Evolutionary conservation across 2,113 vertebrate genomes (phyloP).

Genomic region (Microtus pennsylvanicus): DNA sequence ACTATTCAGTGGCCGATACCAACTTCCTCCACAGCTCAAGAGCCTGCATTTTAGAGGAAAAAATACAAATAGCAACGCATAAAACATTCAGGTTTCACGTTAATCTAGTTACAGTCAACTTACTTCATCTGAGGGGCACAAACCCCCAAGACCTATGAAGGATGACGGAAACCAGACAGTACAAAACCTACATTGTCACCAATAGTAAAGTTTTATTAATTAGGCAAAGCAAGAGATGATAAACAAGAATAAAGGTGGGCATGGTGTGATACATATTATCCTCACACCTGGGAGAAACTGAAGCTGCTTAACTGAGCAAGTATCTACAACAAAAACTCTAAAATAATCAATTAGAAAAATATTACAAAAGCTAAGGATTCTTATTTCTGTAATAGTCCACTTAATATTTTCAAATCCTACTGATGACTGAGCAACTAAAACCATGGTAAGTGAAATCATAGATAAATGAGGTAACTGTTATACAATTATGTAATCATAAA

Average conservation of each 20-base stretch:
- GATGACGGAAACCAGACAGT: neutral
- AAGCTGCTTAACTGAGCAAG: neutral
- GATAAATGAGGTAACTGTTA: neutral
- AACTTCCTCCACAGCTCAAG: conserved; percentile 91
- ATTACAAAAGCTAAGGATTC: neutral
- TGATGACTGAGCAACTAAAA: neutral
- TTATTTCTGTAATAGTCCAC: neutral
- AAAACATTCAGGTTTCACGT: conserved; percentile 1
- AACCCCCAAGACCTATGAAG: neutral
- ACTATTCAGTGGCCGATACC: conserved; percentile 94
- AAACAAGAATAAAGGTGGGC: neutral
- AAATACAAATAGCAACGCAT: conserved; percentile 35
- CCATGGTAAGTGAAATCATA: neutral
- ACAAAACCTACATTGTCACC: neutral
- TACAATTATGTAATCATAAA: neutral
- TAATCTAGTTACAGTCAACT: neutral
- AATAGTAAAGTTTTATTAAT: neutral
- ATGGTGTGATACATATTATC: neutral
- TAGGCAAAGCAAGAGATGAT: neutral
- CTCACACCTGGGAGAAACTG: neutral
- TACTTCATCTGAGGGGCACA: neutral
- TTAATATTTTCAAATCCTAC: neutral
- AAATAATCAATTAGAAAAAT: neutral
- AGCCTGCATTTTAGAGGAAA: conserved; percentile 86
- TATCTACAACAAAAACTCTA: neutral